phyloP scores from a whole-genome alignment of 1,140 invertebrate genomes.

The Drosophila lacertosa region DNA sequence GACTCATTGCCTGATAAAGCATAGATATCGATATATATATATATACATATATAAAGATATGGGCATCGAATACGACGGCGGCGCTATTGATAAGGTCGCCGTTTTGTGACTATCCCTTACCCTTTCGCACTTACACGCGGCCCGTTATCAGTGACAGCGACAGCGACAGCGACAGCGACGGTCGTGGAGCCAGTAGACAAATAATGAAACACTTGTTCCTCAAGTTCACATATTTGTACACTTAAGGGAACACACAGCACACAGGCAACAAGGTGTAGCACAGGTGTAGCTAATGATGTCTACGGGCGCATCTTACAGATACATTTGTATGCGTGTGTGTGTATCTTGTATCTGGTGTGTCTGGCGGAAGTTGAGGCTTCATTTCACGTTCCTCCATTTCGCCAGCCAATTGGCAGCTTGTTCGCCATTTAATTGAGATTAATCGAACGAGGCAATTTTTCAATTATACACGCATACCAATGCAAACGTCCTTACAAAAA shows the following conservation, averaged over 20 bases:
- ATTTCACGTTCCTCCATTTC: slow-evolving; percentile 8
- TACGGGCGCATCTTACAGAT: slow-evolving; percentile 31
- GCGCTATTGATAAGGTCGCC: slow-evolving; percentile 26
- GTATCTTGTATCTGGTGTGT: slow-evolving; percentile 8
- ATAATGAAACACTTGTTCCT: slow-evolving; percentile 63
- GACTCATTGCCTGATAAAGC: slow-evolving; percentile 30
- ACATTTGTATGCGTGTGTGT: slow-evolving; percentile 15
- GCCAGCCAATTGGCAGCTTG: slow-evolving; percentile 58
- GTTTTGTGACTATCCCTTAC: neutral
- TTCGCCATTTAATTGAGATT: slow-evolving; percentile 69
- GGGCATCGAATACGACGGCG: slow-evolving; percentile 17
- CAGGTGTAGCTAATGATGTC: slow-evolving; percentile 61
- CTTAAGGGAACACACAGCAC: slow-evolving; percentile 30
- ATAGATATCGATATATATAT: slow-evolving; percentile 7
- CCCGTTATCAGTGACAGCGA: neutral
- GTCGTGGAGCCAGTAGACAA: slow-evolving; percentile 33
- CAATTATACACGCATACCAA: slow-evolving; percentile 33
- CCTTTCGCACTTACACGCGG: neutral
- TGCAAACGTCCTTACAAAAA: neutral
- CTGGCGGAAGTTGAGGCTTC: slow-evolving; percentile 35
- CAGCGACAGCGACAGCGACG: too few species aligned
- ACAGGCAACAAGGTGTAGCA: slow-evolving; percentile 32
- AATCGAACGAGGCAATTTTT: slow-evolving; percentile 66
- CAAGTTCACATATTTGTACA: slow-evolving; percentile 67
- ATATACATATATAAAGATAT: too few species aligned